Percentiles rank a stretch among this genome's conserved stretches.
These are phyloP conservation scores for Bugulina stolonifera DNA, from an alignment of 2,888 invertebrate species.

Conservation along the genomic window DNA sequence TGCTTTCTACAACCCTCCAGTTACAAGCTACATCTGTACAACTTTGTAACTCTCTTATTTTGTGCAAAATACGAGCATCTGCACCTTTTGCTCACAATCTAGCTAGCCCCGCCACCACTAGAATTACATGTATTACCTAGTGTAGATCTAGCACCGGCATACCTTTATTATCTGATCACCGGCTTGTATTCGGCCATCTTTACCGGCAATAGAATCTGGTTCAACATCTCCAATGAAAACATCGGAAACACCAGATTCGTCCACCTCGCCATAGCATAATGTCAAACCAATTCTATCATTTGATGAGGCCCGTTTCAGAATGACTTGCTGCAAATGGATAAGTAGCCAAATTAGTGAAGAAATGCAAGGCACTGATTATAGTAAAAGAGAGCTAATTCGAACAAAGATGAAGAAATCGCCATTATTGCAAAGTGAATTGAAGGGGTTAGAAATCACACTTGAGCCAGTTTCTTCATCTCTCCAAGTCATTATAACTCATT, in stretches of 20 bases:
- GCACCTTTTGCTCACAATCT: no score
- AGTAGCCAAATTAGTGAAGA: background rate
- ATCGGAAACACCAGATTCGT: conserved; percentile 59
- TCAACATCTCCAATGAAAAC: conserved; percentile 64
- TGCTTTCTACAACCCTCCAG: background rate
- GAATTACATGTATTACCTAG: no score
- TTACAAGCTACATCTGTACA: background rate
- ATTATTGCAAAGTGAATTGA: background rate
- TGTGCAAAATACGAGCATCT: background rate
- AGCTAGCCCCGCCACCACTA: no score
- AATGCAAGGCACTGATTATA: no score
- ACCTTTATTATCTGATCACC: conserved; percentile 56
- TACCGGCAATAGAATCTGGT: conserved; percentile 51
- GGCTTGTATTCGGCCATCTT: conserved; percentile 52
- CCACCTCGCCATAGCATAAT: conserved; percentile 63
- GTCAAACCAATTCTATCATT: conserved; percentile 65
- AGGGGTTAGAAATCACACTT: background rate
- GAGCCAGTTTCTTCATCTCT: conserved; percentile 3
- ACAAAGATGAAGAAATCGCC: background rate
- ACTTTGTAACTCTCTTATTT: background rate
- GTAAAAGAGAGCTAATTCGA: background rate
- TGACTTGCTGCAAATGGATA: conserved; percentile 34
- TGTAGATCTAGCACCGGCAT: conserved; percentile 26
- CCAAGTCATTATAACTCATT: background rate
- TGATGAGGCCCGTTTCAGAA: conserved; percentile 59